Conservation (phyloP, 2,888 invertebrate genomes). For the Spodoptera picta region DNA sequence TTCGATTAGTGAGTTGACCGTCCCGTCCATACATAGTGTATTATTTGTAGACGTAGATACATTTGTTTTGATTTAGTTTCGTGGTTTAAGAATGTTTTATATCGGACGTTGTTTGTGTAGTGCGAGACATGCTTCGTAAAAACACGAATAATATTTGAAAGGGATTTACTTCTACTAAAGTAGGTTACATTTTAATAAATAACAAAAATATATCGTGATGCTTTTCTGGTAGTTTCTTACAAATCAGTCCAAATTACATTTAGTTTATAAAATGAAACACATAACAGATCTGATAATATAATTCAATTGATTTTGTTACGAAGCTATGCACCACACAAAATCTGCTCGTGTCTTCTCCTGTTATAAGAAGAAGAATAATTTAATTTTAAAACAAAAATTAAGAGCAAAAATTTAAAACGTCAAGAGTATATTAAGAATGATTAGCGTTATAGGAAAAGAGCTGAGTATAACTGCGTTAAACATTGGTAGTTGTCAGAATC, state of each 20-base stretch:
- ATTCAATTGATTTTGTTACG: background rate
- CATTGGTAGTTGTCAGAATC: conserved; percentile 41
- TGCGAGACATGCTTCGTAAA: conserved; percentile 3
- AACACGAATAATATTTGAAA: background rate
- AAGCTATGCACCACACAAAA: conserved; percentile 21
- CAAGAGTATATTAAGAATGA: conserved; percentile 65
- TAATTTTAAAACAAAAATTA: conserved; percentile 56
- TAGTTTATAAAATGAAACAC: no score
- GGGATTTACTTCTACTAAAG: no score
- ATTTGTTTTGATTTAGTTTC: conserved; percentile 55
- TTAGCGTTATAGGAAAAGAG: conserved; percentile 54
- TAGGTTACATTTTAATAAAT: no score
- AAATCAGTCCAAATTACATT: no score
- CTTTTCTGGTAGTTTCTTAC: no score
- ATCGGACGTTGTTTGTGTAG: conserved; percentile 33
- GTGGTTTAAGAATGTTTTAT: conserved; percentile 29
- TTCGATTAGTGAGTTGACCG: conserved; percentile 80
- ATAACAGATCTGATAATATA: background rate
- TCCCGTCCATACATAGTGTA: conserved; percentile 83
- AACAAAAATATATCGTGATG: no score
- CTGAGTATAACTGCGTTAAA: conserved; percentile 37
- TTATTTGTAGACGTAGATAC: conserved; percentile 66
- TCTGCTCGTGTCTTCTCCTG: conserved; percentile 67
- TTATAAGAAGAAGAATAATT: conserved; percentile 72
- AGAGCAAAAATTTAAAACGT: conserved; percentile 59